Percentiles rank a stretch among this genome's conserved stretches.
Conservation (phyloP, 2,888 invertebrate species). For the Agonopterix alstromeriana region DNA sequence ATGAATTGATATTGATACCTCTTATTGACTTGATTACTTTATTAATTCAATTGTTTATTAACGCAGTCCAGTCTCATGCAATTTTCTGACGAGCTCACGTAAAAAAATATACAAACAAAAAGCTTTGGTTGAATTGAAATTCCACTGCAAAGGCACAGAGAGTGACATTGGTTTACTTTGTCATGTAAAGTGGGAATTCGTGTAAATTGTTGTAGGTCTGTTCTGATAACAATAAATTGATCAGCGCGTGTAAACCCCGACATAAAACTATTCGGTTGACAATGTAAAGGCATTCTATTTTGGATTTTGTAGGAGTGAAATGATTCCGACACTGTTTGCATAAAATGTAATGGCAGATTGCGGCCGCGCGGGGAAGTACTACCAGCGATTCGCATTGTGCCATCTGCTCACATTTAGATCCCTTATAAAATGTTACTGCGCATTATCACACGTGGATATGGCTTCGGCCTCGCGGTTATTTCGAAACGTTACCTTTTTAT, state of each 20-base stretch:
- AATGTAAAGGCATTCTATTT: conserved; percentile 21
- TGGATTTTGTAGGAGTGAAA: conserved; percentile 51
- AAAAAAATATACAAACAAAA: no score
- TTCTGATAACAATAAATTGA: conserved; percentile 1
- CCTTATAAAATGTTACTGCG: conserved; percentile 74
- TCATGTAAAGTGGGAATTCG: no score
- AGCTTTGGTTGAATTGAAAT: no score
- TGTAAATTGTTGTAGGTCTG: no score
- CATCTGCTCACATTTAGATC: conserved; percentile 73
- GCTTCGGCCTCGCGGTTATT: conserved; percentile 57
- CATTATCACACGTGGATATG: conserved; percentile 70
- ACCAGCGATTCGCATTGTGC: conserved; percentile 63
- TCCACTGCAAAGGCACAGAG: no score
- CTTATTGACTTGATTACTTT: no score
- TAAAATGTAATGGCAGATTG: conserved; percentile 72
- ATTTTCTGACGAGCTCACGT: no score
- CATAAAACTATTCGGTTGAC: conserved; percentile 16
- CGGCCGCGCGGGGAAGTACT: conserved; percentile 57
- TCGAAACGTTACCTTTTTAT: conserved; percentile 66
- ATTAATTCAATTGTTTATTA: no score
- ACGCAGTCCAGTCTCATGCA: no score
- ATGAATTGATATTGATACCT: no score
- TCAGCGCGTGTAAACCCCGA: neutral
- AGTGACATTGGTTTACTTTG: no score
- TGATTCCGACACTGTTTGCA: conserved; percentile 62